phyloP scores from a whole-genome alignment of 35 echinoderm and acorn worm species.

The Acanthaster planci region DNA sequence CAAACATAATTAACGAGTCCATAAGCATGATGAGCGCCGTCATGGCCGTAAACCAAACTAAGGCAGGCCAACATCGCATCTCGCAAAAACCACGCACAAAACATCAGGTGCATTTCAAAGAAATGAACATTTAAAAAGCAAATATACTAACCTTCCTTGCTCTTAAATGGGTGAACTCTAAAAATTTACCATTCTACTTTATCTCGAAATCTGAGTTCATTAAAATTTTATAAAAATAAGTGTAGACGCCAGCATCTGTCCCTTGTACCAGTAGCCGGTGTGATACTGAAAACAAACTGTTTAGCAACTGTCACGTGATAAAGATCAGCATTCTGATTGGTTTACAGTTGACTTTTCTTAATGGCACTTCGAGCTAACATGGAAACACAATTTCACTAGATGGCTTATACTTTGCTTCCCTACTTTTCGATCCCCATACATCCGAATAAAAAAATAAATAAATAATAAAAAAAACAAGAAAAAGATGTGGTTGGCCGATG shows the following conservation, averaged over 20 bases:
- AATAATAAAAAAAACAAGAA: no score
- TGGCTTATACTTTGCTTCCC: no score
- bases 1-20: no score
- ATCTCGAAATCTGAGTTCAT: background rate
- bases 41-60: no score
- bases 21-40: no score
- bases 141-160: background rate
- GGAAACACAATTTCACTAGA: no score
- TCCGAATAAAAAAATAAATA: no score
- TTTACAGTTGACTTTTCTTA: background rate
- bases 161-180: background rate
- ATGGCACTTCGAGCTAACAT: no score
- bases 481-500: no score
- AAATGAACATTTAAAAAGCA: background rate
- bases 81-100: no score
- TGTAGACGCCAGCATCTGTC: background rate
- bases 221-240: background rate
- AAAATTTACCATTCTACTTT: background rate
- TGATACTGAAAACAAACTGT: constrained; percentile 14
- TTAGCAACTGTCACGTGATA: constrained; percentile 22
- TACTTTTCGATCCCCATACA: no score
- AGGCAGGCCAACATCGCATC: no score
- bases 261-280: background rate
- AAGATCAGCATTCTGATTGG: background rate
- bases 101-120: background rate